phyloP scores from a whole-genome alignment of 2,888 invertebrate species.

The Vanessa cardui region DNA sequence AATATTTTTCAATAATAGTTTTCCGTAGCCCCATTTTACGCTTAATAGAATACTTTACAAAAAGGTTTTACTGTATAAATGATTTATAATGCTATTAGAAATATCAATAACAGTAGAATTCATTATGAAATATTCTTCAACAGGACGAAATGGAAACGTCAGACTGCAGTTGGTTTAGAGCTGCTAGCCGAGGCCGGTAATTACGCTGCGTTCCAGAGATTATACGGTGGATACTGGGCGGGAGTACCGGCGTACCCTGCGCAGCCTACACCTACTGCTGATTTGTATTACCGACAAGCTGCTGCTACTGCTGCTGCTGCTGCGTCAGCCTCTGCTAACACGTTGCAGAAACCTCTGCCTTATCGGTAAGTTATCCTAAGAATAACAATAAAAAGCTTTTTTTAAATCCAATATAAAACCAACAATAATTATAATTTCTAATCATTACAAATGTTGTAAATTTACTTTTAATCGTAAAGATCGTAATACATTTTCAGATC shows the following conservation, averaged over 20 bases:
- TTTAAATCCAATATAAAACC: background rate
- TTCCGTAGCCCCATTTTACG: background rate
- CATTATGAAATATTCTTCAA: slow-evolving; percentile 17
- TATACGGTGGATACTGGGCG: slow-evolving; percentile 91
- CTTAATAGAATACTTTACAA: slow-evolving; percentile 1
- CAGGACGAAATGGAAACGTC: slow-evolving; percentile 99
- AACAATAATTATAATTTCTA: too few species aligned
- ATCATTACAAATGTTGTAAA: too few species aligned
- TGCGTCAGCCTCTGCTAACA: slow-evolving; percentile 84
- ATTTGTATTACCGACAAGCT: slow-evolving; percentile 92
- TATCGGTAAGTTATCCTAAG: slow-evolving; percentile 78
- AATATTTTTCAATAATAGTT: slow-evolving; percentile 5
- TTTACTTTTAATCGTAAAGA: background rate
- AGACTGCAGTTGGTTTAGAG: slow-evolving; percentile 98
- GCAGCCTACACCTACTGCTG: slow-evolving; percentile 86
- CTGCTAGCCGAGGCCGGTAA: slow-evolving; percentile 98
- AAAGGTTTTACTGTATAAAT: background rate
- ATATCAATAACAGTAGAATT: background rate
- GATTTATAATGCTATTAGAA: too few species aligned
- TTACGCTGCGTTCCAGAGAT: slow-evolving; percentile 98
- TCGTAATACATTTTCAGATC: background rate
- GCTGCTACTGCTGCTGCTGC: slow-evolving; percentile 87
- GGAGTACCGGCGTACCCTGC: slow-evolving; percentile 87
- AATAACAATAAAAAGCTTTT: too few species aligned
- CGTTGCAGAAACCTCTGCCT: slow-evolving; percentile 94